A percentile compares a stretch with the other conserved stretches of the same genome.
Evolutionary conservation across 1,140 invertebrate species (phyloP).

Genomic region (Drusus annulatus): DNA sequence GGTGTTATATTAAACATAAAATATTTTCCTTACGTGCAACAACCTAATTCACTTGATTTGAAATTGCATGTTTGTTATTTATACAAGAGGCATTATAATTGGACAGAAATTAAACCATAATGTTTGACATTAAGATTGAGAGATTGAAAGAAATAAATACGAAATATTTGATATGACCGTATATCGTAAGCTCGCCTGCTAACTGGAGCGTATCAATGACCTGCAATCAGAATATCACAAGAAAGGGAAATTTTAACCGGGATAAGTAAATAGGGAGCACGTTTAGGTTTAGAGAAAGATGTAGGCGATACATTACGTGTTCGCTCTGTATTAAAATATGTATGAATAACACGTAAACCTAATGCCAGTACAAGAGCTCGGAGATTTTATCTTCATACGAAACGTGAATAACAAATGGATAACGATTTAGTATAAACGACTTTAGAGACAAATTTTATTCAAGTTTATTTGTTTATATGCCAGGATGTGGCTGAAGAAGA

Average conservation of each 20-base stretch:
- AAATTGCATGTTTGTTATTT: too few species aligned
- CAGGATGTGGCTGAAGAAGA: neutral
- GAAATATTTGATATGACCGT: too few species aligned
- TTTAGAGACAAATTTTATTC: slow-evolving; percentile 55
- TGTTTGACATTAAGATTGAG: too few species aligned
- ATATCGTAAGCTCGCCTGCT: too few species aligned
- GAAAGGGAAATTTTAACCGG: neutral
- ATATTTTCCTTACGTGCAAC: too few species aligned
- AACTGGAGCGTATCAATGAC: too few species aligned
- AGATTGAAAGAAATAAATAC: too few species aligned
- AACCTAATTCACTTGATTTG: too few species aligned
- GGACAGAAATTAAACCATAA: too few species aligned
- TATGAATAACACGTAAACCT: slow-evolving; percentile 54
- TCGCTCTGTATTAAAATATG: slow-evolving; percentile 51
- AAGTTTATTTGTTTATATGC: slow-evolving; percentile 40
- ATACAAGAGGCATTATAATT: too few species aligned
- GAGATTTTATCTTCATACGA: slow-evolving; percentile 57
- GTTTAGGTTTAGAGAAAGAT: slow-evolving; percentile 38
- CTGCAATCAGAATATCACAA: too few species aligned
- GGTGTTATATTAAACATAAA: too few species aligned
- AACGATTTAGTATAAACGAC: slow-evolving; percentile 55
- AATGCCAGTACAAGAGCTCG: slow-evolving; percentile 46
- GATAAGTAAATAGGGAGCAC: slow-evolving; percentile 26
- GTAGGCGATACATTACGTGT: slow-evolving; percentile 44
- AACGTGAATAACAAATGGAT: slow-evolving; percentile 55